Evolutionary conservation across 35 echinoderm and acorn worm species (phyloP), one percentile per base, ranked within the genome.

Genomic region (Anneissia japonica): DNA sequence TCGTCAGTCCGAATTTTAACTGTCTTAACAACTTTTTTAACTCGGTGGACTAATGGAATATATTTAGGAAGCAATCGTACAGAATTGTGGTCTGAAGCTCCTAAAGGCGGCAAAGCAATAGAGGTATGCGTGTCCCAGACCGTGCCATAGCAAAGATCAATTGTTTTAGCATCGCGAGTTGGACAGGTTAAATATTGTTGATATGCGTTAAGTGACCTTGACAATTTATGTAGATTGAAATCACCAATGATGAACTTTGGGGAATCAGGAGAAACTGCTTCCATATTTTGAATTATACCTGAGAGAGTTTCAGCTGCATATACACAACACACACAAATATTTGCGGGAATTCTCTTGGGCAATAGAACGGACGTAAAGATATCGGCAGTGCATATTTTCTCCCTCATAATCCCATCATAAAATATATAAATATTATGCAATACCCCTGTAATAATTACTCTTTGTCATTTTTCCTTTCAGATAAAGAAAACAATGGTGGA

Each of bases 321-420:
- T 79, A 79, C 30, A 79, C 77, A 31, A 79, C 33, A 35, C 30
- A 11, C 0, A n/a, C n/a, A n/a, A n/a, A 90, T 19, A 90, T 74
- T 80, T 86, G 89, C 0, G 83, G 76, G 37, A 91, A 81, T 77
- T 86, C 84, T 37, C 78, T 11, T 33, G 83, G 84, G 13, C 86
- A 76, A 51, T 86, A 91, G 55, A 81, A 91, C n/a, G 83, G 84
- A 4, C 89, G 46, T 10, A 86, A 76, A 13, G 74, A 74, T 14
- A 91, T 91, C 89, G 34, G 83, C 75, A 29, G 77, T 77, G 46
- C 89, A 86, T 74, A 81, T 34, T 36, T 37, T 35, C 16, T 81
- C 55, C 74, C 84, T 91, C 4, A 91, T 35, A 12, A 32, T n/a
- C n/a, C n/a, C n/a, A n/a, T n/a, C n/a, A n/a, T n/a, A n/a, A n/a